Conservation (phyloP, 2,113 vertebrate genomes). For the Callospermophilus lateralis region DNA sequence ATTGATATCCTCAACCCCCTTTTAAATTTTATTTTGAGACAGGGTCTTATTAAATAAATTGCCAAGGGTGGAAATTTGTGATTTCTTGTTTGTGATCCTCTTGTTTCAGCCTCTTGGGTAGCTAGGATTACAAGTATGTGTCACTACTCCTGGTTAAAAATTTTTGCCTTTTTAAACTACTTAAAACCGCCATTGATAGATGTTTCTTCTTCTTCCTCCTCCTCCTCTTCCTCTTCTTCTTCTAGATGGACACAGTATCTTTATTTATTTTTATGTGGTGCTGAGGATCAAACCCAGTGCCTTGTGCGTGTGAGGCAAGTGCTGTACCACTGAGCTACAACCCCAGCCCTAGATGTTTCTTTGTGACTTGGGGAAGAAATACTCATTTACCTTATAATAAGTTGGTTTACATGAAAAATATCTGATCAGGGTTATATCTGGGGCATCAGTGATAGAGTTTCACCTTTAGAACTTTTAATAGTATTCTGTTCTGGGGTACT, state of each 20-base stretch:
- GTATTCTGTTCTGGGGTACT: conserved; percentile 19
- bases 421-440: background rate
- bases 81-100: background rate
- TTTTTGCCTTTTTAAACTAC: background rate
- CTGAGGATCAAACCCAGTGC: too few relatives aligned
- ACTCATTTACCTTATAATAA: conserved; percentile 2
- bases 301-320: too few relatives aligned
- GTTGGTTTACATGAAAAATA: conserved; percentile 40
- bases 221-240: too few relatives aligned
- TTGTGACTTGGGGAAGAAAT: background rate
- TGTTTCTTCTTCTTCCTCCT: too few relatives aligned
- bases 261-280: too few relatives aligned
- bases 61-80: background rate
- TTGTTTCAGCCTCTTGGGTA: background rate
- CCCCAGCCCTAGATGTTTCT: background rate
- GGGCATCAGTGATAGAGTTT: background rate
- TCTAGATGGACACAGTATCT: too few relatives aligned
- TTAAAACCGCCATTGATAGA: too few relatives aligned
- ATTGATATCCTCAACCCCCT: background rate
- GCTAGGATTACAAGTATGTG: background rate
- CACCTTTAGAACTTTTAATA: background rate
- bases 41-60: background rate
- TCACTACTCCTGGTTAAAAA: background rate
- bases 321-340: too few relatives aligned
- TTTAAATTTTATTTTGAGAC: background rate